Conservation (phyloP, 2,113 vertebrate species). For the Oryzias javanicus region DNA sequence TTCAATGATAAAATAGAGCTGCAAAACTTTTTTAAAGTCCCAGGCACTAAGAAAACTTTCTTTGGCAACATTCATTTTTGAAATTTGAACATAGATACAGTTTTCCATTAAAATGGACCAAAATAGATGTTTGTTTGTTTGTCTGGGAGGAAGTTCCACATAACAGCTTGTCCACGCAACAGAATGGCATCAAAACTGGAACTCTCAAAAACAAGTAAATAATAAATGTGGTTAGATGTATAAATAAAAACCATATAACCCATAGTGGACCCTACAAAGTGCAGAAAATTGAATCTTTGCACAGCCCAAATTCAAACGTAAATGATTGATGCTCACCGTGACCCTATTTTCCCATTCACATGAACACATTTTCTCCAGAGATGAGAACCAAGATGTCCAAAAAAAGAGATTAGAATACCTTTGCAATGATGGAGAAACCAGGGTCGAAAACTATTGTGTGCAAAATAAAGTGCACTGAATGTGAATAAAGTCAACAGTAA, state of each 20-base stretch:
- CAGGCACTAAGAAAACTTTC: too few relatives aligned
- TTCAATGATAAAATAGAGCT: too few relatives aligned
- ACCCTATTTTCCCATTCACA: constrained; percentile 54
- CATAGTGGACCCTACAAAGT: constrained; percentile 60
- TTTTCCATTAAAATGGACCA: constrained; percentile 1
- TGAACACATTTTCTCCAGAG: constrained; percentile 49
- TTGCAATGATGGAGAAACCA: too few relatives aligned
- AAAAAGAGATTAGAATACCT: constrained; percentile 11
- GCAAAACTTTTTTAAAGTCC: too few relatives aligned
- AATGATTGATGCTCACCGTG: constrained; percentile 64
- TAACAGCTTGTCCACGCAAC: constrained; percentile 10
- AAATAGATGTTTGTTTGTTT: neutral
- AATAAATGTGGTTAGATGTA: constrained; percentile 59
- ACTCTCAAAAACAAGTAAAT: constrained; percentile 57
- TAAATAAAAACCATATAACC: constrained; percentile 70
- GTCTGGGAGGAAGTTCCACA: neutral
- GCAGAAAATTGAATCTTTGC: constrained; percentile 71
- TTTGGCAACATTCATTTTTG: too few relatives aligned
- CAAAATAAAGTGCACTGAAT: too few relatives aligned
- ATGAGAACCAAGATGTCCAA: constrained; percentile 20
- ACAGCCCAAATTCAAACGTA: constrained; percentile 63
- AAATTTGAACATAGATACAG: neutral
- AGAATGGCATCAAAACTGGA: constrained; percentile 34
- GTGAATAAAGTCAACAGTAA: too few relatives aligned
- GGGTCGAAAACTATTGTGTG: too few relatives aligned